phyloP scores from a whole-genome alignment of 2,797 vertebrate genomes.

The Poeciliopsis infans region DNA sequence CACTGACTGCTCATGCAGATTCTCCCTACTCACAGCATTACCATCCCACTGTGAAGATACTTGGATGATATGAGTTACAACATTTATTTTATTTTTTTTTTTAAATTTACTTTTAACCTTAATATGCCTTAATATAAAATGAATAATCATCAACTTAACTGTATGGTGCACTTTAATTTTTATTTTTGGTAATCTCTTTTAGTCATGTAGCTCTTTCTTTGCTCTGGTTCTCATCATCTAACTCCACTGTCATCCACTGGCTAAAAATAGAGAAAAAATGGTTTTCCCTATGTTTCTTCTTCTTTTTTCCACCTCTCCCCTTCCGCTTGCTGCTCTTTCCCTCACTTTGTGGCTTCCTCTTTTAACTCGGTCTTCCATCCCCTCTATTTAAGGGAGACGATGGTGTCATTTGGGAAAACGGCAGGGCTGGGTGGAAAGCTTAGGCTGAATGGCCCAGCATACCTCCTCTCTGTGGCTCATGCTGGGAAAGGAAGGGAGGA shows the following conservation, averaged over 20 bases:
- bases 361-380: constrained; percentile 52
- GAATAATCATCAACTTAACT: neutral
- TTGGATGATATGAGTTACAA: neutral
- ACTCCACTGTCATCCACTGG: constrained; percentile 4
- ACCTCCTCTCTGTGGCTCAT: constrained; percentile 36
- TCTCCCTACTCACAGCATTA: neutral
- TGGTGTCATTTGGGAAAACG: constrained; percentile 61
- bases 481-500: constrained; percentile 12
- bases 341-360: constrained; percentile 13
- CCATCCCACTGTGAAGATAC: neutral
- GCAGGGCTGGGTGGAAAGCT: constrained; percentile 37
- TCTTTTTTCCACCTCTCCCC: neutral
- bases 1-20: neutral
- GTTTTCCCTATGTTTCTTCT: constrained; percentile 28
- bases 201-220: neutral
- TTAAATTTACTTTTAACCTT: neutral
- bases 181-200: neutral
- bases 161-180: neutral
- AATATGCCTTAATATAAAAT: neutral
- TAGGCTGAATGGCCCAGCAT: constrained; percentile 51
- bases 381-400: constrained; percentile 67
- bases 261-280: constrained; percentile 3
- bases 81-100: neutral
- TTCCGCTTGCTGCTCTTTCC: neutral
- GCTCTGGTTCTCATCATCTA: constrained; percentile 12